Percentiles rank a stretch among this genome's conserved stretches.
These are phyloP conservation scores for Aleiodes testaceus DNA, from an alignment of 2,888 invertebrate genomes.

Conservation along the genomic window DNA sequence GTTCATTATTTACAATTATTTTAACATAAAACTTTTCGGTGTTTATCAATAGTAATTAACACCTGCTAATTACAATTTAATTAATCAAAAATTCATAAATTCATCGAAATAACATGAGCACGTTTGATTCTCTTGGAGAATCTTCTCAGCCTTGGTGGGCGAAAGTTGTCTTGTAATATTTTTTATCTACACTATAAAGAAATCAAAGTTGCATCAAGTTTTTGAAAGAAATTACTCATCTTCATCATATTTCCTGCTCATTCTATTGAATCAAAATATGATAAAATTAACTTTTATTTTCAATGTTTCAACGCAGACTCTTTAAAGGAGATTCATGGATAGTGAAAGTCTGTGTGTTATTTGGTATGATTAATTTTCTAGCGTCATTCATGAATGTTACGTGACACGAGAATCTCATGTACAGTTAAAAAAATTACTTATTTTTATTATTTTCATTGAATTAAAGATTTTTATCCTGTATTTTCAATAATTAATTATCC, in stretches of 20 bases:
- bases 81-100: not conserved
- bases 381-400: not conserved
- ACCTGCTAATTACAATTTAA: constrained; percentile 13
- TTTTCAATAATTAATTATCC: not conserved
- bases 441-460: not conserved
- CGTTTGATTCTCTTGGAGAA: constrained; percentile 50
- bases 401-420: constrained; percentile 8
- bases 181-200: not conserved
- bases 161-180: constrained; percentile 65
- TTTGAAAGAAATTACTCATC: constrained; percentile 17
- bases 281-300: constrained; percentile 13
- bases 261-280: not conserved
- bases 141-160: constrained; percentile 71
- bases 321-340: not conserved
- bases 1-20: constrained; percentile 4
- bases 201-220: not conserved
- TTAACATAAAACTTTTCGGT: not conserved
- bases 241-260: constrained; percentile 11
- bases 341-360: constrained; percentile 10
- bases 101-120: constrained; percentile 20
- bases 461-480: not conserved
- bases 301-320: constrained; percentile 11
- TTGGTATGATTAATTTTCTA: constrained; percentile 26
- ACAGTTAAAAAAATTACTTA: not conserved
- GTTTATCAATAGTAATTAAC: constrained; percentile 18